Conservation (phyloP, 2,888 invertebrate genomes). For the Sylvicola fuscatus region DNA sequence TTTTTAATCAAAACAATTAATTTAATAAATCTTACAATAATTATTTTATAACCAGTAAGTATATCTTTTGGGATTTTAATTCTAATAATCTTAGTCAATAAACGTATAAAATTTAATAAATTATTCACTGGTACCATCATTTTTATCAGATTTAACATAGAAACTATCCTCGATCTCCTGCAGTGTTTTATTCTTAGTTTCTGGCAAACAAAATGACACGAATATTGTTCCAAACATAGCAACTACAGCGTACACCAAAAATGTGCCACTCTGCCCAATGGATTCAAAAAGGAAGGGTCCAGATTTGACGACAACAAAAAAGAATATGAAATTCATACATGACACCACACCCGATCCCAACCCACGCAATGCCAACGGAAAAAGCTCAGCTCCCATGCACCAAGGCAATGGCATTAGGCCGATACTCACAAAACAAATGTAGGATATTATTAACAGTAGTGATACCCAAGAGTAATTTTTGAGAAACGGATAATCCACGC, state of each 20-base stretch:
- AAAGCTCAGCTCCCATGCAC: constrained; percentile 46
- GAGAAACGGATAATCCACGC: constrained; percentile 19
- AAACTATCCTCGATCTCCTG: constrained; percentile 38
- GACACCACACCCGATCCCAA: constrained; percentile 38
- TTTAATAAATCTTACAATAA: no score
- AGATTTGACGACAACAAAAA: constrained; percentile 39
- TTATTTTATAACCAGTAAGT: no score
- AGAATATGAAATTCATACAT: constrained; percentile 32
- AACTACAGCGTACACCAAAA: constrained; percentile 33
- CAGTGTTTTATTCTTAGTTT: constrained; percentile 40
- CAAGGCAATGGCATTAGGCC: constrained; percentile 43
- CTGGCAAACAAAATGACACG: constrained; percentile 34
- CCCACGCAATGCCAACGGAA: constrained; percentile 32
- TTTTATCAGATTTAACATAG: no score
- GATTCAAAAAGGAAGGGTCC: constrained; percentile 33
- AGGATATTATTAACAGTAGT: constrained; percentile 29
- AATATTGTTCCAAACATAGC: constrained; percentile 31
- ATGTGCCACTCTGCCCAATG: constrained; percentile 32
- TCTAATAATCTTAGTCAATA: no score
- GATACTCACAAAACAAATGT: constrained; percentile 36
- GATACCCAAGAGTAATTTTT: constrained; percentile 29
- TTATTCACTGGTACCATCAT: no score
- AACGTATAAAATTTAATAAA: no score
- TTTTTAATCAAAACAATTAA: no score
- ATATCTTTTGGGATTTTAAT: no score